Base-by-base conservation (phyloP, 1,140 invertebrate species). In the Rhagoletis zephyria region DNA sequence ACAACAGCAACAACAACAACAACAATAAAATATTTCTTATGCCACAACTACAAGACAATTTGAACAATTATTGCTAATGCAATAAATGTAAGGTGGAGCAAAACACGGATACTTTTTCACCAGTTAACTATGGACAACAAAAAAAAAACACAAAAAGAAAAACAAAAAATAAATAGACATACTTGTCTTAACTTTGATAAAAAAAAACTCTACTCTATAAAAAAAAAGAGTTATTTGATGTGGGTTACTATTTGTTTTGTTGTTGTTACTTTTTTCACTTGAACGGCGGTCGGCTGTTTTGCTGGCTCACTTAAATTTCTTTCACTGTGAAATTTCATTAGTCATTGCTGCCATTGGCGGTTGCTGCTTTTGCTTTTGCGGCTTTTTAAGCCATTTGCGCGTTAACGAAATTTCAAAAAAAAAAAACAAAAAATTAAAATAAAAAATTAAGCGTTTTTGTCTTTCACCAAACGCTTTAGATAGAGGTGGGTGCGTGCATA, bases 261-360 rank as follows among this genome's bases (percentile, higher is more conserved):
- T 81, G 12, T 51, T 81, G 14, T 56, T 81, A 0, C 42, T 77
- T 56, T 19, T 51, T 30, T 30, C 74, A 81, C 74, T 56, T 81
- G 64, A 42, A 67, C 64, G 16, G n/a, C n/a, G n/a, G 12, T 1
- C 12, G 59, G 70, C 70, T 45, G 42, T 16, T 42, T 59, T 7
- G 42, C 67, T 42, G 74, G 19, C 74, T 81, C 48, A 81, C 74
- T 81, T 81, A 51, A 81, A 81, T 16, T 56, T 81, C 74, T 81
- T 81, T 81, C 74, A 81, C 74, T 81, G 19, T 81, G 74, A 81
- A 56, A 81, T 81, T 81, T 81, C 74, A 81, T 81, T 81, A 56
- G 74, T 81, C 74, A 81, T 81, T 81, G 74, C 16, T 51, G 74
- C 74, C 9, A 56, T 74, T 42, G n/a, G 42, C 30, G 30, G 30